These are phyloP conservation scores for Poicephalus gulielmi DNA, from an alignment of 2,113 vertebrate genomes.

Conservation along the genomic window DNA sequence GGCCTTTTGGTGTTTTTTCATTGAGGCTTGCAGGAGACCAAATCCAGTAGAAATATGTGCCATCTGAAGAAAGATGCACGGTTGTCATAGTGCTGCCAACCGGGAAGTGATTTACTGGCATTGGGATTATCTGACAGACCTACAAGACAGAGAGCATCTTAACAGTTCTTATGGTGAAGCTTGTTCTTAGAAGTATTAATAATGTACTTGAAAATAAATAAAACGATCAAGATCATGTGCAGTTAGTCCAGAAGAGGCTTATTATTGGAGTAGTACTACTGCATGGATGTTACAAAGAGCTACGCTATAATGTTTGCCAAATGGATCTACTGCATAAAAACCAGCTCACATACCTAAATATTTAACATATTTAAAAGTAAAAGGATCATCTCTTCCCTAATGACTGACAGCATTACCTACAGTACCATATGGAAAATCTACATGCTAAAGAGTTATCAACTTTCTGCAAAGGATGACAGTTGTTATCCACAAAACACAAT, in stretches of 20 bases:
- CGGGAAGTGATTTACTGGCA: constrained; percentile 93
- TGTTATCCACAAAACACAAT: neutral
- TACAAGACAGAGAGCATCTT: constrained; percentile 46
- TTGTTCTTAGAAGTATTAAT: neutral
- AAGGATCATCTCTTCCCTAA: neutral
- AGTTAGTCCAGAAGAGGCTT: neutral
- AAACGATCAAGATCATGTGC: neutral
- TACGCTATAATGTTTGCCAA: neutral
- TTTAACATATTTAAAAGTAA: neutral
- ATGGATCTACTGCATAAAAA: neutral
- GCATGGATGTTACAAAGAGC: neutral
- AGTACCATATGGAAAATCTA: neutral
- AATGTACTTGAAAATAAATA: neutral
- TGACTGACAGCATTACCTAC: neutral
- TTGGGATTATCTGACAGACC: constrained; percentile 91
- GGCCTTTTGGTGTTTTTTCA: constrained; percentile 97
- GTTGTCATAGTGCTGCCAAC: constrained; percentile 95
- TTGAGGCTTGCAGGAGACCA: constrained; percentile 98
- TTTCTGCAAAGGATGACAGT: neutral
- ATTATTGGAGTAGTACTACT: neutral
- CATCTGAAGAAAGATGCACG: constrained; percentile 95
- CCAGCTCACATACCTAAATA: neutral
- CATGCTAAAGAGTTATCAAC: neutral
- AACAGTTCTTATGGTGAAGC: neutral
- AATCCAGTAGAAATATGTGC: constrained; percentile 96